Base-by-base conservation (phyloP, 2,113 vertebrate species). In the Rhabdornis inornatus region DNA sequence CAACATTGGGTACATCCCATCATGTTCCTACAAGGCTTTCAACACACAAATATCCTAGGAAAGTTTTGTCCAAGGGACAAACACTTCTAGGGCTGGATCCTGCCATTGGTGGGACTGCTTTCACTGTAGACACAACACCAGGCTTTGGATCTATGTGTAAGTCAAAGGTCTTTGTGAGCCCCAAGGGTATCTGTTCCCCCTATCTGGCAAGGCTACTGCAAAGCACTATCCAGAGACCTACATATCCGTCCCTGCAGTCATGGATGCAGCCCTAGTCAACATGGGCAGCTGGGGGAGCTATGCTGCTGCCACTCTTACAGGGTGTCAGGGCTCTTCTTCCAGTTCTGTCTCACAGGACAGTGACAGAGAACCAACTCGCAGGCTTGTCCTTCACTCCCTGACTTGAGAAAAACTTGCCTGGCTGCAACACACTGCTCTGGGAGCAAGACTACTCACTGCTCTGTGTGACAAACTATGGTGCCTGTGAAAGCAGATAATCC, bases 1-100 rank as follows among this genome's bases (percentile, higher is more conserved):
- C 45, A 75, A 0, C 24, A 33, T 35, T 52, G 37, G 21, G 20
- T 50, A 35, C 23, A 9, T 52, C 33, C 76, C 20, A 27, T 45
- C 1, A 0, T 59, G 33, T 7, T 21, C 11, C 4, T 3, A 13
- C 23, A 22, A 0, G 2, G 11, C 24, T 64, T 56, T 79, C 18
- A 49, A 35, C n/a, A 23, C 9, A 52, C 10, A 33, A 68, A 81
- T 79, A 5, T 40, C 14, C 35, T 23, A 6, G 28, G 14, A 78
- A 82, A 55, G 27, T 49, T 82, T 81, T 75, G 33, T 68, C 39
- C 15, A 33, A 75, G 52, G 49, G 10, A 71, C 50, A 81, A 75
- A 57, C 35, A 40, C 18, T 68, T 7, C 15, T 69, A 15, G 13
- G 45, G 28, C 21, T 89, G 31, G 8, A 69, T 80, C 4, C 44